Base-by-base conservation (phyloP, 2,888 invertebrate species). In the Piscicola geometra region DNA sequence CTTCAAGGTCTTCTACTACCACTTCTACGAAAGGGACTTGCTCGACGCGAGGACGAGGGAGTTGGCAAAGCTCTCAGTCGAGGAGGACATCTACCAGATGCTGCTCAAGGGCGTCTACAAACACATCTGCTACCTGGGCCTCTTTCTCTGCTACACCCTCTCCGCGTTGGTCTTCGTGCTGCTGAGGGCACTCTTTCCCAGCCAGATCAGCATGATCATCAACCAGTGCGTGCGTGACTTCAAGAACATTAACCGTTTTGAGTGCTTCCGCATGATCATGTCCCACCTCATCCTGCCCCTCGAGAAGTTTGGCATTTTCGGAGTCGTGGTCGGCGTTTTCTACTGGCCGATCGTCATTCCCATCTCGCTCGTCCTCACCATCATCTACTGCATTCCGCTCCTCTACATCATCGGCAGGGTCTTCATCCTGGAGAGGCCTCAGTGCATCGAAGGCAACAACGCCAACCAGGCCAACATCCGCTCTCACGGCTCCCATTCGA, bases 231-330 rank as follows among this genome's bases (percentile, higher is more conserved):
- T 80, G 3, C 75, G 73, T 9, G 80, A 80, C 67, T 68, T 80
- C 77, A 73, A 76, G 1, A 69, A 75, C 32, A 36, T 79, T 32
- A 71, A 72, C 32, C 30, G 75, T n/a, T 36, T 78, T 1, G 80
- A 79, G 47, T 78, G 78, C 69, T 47, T 78, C 36, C 64, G 78
- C 28, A 72, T 80, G 74, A 41, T 79, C 18, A 52, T 78, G 1
- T 75, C 80, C 28, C 80, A 80, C 64, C 50, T 79, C 15, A 28
- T 80, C 18, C 71, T 80, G n/a, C 80, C 80, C 5, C 75, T 80
- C 67, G 79, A 80, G 74, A 79, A 80, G 72, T 80, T 80, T 73
- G 80, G 80, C 30, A 21, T 80, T 21, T 77, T 76, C 30, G 80
- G 80, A 9, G n/a, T 78, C 15, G 50, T 79, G 32, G 71, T 79